Percentiles rank a stretch among this genome's conserved stretches.
Conservation (phyloP, 2,113 vertebrate species). For the Passerina amoena region DNA sequence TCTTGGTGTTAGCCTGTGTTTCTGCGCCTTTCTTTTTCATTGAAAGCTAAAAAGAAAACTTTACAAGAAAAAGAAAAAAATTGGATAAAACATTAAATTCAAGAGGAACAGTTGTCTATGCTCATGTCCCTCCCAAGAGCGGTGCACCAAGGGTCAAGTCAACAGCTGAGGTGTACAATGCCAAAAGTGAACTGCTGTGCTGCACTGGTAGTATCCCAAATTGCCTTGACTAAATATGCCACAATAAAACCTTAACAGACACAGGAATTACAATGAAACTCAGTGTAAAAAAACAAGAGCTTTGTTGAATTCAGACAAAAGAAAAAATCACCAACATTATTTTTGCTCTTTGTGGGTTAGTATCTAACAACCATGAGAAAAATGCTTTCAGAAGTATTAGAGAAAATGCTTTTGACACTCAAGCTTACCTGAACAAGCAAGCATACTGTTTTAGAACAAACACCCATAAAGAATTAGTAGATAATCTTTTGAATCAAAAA, state of each 20-base stretch:
- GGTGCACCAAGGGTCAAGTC: background rate
- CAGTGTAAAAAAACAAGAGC: background rate
- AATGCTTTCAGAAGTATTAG: background rate
- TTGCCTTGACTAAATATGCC: background rate
- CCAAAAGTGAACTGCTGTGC: background rate
- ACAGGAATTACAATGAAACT: background rate
- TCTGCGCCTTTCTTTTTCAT: background rate
- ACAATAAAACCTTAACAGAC: background rate
- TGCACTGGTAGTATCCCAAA: background rate
- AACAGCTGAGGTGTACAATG: background rate
- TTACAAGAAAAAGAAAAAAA: background rate
- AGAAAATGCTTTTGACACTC: background rate
- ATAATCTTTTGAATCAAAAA: constrained; percentile 47
- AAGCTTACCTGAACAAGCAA: background rate
- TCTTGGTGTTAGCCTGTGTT: background rate
- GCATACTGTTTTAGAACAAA: constrained; percentile 43
- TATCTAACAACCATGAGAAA: rapidly evolving
- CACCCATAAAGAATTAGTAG: constrained; percentile 15
- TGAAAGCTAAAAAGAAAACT: background rate
- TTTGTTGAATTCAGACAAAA: background rate
- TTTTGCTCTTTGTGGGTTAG: background rate
- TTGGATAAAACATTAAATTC: background rate
- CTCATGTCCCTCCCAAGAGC: background rate
- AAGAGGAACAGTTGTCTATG: background rate
- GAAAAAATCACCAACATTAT: background rate